These are phyloP conservation scores for Oryzias melastigma DNA, from an alignment of 2,113 vertebrate genomes.

Conservation along the genomic window DNA sequence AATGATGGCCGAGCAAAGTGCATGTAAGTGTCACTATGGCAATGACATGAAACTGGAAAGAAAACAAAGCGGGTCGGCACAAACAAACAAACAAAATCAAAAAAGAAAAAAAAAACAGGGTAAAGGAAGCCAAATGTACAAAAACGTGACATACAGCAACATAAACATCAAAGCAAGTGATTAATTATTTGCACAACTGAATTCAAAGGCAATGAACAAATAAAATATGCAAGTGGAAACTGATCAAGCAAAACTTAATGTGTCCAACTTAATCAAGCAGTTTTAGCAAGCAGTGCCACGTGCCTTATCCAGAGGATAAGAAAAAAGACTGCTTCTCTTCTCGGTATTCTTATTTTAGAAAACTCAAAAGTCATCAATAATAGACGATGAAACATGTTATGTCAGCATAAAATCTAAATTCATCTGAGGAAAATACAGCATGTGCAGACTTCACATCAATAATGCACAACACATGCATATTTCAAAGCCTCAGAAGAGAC, in stretches of 20 bases:
- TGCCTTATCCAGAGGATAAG: slow-evolving; percentile 30
- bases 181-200: slow-evolving; percentile 62
- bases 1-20: slow-evolving; percentile 75
- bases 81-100: slow-evolving; percentile 60
- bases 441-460: slow-evolving; percentile 54
- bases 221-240: slow-evolving; percentile 57
- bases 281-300: slow-evolving; percentile 19
- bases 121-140: slow-evolving; percentile 54
- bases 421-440: too few species aligned
- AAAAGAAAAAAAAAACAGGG: slow-evolving; percentile 9
- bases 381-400: slow-evolving; percentile 39
- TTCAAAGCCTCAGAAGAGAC: slow-evolving; percentile 57
- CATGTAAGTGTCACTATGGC: slow-evolving; percentile 79
- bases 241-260: slow-evolving; percentile 57
- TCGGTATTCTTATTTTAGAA: slow-evolving; percentile 19
- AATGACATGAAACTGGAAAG: slow-evolving; percentile 81
- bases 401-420: slow-evolving; percentile 12
- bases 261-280: slow-evolving; percentile 38
- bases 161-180: slow-evolving; percentile 71
- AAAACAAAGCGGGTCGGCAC: slow-evolving; percentile 73
- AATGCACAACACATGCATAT: slow-evolving; percentile 64
- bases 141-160: slow-evolving; percentile 62
- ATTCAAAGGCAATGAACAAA: slow-evolving; percentile 64
- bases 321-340: slow-evolving; percentile 5
- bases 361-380: slow-evolving; percentile 40